Percentiles rank a stretch among this genome's conserved stretches.
Evolutionary conservation across 2,888 invertebrate species (phyloP).

Genomic region (Synanthedon vespiformis): DNA sequence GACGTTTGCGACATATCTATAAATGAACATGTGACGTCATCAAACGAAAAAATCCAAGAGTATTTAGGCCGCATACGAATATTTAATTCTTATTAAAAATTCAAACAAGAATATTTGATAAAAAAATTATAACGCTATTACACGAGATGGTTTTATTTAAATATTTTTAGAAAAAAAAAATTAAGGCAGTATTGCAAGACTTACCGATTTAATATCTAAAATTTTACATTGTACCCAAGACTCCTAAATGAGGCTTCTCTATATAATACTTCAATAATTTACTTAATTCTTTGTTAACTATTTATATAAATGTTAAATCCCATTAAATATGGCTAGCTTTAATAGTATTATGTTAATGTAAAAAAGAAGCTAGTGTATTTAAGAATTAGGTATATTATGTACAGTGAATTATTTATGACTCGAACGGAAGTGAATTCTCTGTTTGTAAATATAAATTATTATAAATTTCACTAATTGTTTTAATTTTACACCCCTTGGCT

Average conservation of each 20-base stretch:
- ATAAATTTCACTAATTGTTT: conserved; percentile 37
- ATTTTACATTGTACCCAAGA: no score
- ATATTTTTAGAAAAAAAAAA: no score
- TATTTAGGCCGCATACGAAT: no score
- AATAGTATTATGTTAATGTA: conserved; percentile 65
- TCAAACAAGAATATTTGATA: no score
- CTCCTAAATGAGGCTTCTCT: conserved; percentile 29
- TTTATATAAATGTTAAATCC: conserved; percentile 66
- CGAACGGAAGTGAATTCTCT: conserved; percentile 45
- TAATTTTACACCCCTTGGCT: conserved; percentile 11
- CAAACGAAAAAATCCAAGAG: no score
- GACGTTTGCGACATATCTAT: no score
- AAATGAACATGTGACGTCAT: no score
- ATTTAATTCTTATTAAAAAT: no score
- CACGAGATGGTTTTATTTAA: no score
- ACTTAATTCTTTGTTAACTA: conserved; percentile 65
- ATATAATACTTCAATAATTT: conserved; percentile 51
- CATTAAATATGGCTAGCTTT: conserved; percentile 62
- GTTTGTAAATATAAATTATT: conserved; percentile 68
- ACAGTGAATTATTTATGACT: conserved; percentile 66
- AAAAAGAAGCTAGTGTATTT: conserved; percentile 68
- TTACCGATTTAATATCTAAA: no score
- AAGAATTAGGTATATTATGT: conserved; percentile 68
- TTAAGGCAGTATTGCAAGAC: no score
- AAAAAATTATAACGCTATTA: no score